Evolutionary conservation across 1,140 invertebrate species (phyloP), one percentile per base, ranked within the genome.

Genomic region (Apocrypta bakeri): DNA sequence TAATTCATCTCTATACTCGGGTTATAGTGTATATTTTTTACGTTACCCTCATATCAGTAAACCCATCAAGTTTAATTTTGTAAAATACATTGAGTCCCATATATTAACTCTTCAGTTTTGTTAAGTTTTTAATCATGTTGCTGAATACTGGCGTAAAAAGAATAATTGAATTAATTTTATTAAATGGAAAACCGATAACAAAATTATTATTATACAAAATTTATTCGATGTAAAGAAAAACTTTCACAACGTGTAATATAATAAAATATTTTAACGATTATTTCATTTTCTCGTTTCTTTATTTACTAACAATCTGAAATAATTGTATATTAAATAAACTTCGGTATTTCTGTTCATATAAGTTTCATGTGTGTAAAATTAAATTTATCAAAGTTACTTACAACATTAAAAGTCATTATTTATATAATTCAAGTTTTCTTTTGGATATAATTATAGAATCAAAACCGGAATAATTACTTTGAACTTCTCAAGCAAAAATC

Each of bases 401-500:
- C 3, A 56, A 56, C n/a, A 56, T 21, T 48, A 48, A 2, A 56
- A 56, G 21, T 56, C 8, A n/a, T 56, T 56, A 56, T 21, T 56
- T 56, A 56, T 21, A 56, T 56, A 56, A 14, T 56, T 7, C 21
- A 56, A 7, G 48, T n/a, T 56, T 56, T 21, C 17, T 56, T 56
- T 56, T 56, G 48, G 6, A 56, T 56, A n/a, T 7, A n/a, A 56
- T 56, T 21, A 56, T 29, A 6, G 14, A 72, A 72, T 72, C 25
- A 71, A 37, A 72, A 42, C 27, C 56, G 29, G 81, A 42, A 56
- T 33, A 21, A 33, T n/a, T 69, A 21, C 48, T 17, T 56, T 56
- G n/a, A n/a, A 56, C 2, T n/a, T 56, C 17, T 88, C 95, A 97
- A 56, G 96, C 96, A 91, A 97, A 98, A 91, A 98, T 98, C 93